Conservation (phyloP, 2,113 vertebrate species). For the Hyaena hyaena region DNA sequence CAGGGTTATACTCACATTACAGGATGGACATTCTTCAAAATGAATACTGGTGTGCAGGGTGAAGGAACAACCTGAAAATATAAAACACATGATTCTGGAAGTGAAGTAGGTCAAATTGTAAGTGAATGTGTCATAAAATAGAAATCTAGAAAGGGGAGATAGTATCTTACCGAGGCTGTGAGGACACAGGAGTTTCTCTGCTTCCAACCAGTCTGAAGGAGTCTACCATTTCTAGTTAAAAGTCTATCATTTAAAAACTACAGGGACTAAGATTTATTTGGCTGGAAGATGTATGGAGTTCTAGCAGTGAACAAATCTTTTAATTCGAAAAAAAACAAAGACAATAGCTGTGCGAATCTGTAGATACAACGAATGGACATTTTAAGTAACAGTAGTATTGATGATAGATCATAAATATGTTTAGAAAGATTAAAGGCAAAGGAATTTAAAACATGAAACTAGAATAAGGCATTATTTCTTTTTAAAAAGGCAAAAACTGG, state of each 20-base stretch:
- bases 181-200: neutral
- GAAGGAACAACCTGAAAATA: neutral
- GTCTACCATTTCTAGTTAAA: neutral
- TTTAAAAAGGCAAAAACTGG: neutral
- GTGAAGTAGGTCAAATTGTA: neutral
- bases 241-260: neutral
- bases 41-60: neutral
- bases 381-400: neutral
- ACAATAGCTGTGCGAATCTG: neutral
- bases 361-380: neutral
- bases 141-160: neutral
- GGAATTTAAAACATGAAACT: neutral
- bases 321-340: neutral
- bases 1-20: neutral
- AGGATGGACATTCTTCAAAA: neutral
- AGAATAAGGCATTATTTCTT: neutral
- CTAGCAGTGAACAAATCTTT: neutral
- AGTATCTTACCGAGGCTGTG: neutral
- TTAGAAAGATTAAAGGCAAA: constrained; percentile 37
- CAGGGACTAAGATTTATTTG: neutral
- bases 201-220: neutral
- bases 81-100: neutral
- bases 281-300: neutral
- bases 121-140: neutral
- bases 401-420: neutral